Base-by-base conservation (phyloP, 2,113 vertebrate species). In the Mystacornis crossleyi region DNA sequence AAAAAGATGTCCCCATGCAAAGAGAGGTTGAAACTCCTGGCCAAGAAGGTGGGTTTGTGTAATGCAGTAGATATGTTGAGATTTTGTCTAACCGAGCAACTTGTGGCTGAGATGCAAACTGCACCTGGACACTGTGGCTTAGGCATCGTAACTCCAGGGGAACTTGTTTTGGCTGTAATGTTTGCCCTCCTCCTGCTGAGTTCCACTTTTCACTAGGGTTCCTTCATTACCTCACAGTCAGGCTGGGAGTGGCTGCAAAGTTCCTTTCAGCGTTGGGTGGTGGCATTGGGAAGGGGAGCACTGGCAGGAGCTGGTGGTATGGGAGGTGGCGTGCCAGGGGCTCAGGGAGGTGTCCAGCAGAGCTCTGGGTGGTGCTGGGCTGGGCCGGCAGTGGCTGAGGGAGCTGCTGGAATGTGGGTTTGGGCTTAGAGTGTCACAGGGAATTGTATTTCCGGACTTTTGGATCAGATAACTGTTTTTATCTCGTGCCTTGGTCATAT, bases 381-480 rank as follows among this genome's bases (percentile, higher is more conserved):
- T 74, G 70, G 19, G 21, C 54, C 3, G 1, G 58, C 4, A 4
- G 61, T n/a, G 36, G 33, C 57, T 8, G 3, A 64, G n/a, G 42
- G 20, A 88, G 54, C 62, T 86, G 79, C 74, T 88, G 79, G 77
- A 74, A 38, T 81, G 67, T 43, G 72, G 26, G 26, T 36, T 92
- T 75, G 50, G 82, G 51, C 71, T 81, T 61, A 5, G 26, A 48
- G 23, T 57, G 9, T 57, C 60, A 57, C 9, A 8, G 91, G 62
- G 95, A 80, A 71, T 95, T 94, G 88, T 54, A 31, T 81, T 91
- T 64, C 61, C 64, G 5, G 11, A 12, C 45, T 64, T 53, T 54
- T 92, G 91, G 77, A 95, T 94, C 69, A 64, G n/a, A 81, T 48
- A 81, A 16, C 69, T 84, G 69, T 57, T 81, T 94, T 69, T 78